These are phyloP conservation scores for Rhinopomastus cyanomelas DNA, from an alignment of 2,113 vertebrate species.

Conservation along the genomic window DNA sequence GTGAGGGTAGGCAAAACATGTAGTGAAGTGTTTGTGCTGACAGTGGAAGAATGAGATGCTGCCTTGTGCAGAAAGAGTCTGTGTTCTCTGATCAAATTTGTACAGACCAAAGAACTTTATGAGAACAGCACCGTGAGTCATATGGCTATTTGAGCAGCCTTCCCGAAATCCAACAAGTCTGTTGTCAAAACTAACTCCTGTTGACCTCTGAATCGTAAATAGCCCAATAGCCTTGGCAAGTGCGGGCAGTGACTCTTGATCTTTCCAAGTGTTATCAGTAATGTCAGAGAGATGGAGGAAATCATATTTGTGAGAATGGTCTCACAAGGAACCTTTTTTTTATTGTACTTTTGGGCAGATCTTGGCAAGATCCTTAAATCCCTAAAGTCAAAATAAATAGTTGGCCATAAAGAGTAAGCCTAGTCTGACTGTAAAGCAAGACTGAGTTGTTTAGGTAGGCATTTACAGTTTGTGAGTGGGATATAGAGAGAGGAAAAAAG, in stretches of 20 bases:
- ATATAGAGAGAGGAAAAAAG: background rate
- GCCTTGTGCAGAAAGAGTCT: background rate
- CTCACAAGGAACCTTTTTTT: background rate
- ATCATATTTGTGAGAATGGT: background rate
- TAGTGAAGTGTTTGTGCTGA: background rate
- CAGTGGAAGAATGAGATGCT: background rate
- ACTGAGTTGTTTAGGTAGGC: background rate
- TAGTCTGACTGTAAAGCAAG: background rate
- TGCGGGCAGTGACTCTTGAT: background rate
- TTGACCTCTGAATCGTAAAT: background rate
- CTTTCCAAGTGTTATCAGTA: background rate
- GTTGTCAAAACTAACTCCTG: background rate
- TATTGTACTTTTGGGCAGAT: background rate
- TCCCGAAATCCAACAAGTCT: background rate
- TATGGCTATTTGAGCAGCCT: background rate
- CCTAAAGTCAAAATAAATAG: background rate
- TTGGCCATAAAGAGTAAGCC: background rate
- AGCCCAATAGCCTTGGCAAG: background rate
- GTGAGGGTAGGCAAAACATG: background rate
- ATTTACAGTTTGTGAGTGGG: background rate
- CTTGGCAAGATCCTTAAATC: background rate
- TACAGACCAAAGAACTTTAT: background rate
- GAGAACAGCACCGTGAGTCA: background rate
- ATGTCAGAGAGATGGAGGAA: background rate
- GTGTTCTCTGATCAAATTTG: background rate